phyloP scores from a whole-genome alignment of 2,888 invertebrate species.

The Athetis lepigone region DNA sequence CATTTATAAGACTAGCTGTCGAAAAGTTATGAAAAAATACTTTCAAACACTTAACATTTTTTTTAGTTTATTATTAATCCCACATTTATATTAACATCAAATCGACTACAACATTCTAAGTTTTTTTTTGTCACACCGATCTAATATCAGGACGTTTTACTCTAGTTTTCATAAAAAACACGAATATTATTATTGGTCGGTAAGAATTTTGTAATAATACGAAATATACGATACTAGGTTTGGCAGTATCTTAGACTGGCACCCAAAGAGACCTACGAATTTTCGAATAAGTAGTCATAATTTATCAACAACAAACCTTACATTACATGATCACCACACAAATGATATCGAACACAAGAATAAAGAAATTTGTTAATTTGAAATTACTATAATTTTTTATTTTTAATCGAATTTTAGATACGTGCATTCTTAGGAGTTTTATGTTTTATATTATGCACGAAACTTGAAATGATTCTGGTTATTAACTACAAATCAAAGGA shows the following conservation, averaged over 20 bases:
- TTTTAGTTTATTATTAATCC: conserved; percentile 39
- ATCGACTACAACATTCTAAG: conserved; percentile 56
- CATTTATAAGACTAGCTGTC: conserved; percentile 49
- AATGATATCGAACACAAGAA: conserved; percentile 22
- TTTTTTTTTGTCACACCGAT: conserved; percentile 46
- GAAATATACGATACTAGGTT: conserved; percentile 51
- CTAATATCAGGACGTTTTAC: conserved; percentile 50
- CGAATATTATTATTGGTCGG: conserved; percentile 61
- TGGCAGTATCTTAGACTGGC: conserved; percentile 60
- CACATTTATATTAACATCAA: conserved; percentile 54
- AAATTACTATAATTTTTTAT: conserved; percentile 21
- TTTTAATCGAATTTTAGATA: conserved; percentile 20
- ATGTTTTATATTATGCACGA: conserved; percentile 15
- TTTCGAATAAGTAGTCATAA: conserved; percentile 35
- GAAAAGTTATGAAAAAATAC: conserved; percentile 62
- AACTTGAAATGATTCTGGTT: conserved; percentile 11
- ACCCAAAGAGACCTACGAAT: conserved; percentile 49
- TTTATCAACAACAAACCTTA: conserved; percentile 46
- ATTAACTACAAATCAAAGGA: conserved; percentile 51
- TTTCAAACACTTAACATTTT: conserved; percentile 48
- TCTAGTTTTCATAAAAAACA: conserved; percentile 52
- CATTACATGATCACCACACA: conserved; percentile 40
- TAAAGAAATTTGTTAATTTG: conserved; percentile 23
- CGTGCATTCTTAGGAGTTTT: conserved; percentile 28
- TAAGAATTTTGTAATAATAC: conserved; percentile 53